Conservation (phyloP, 2,888 invertebrate genomes). For the Ophonus ardosiacus region DNA sequence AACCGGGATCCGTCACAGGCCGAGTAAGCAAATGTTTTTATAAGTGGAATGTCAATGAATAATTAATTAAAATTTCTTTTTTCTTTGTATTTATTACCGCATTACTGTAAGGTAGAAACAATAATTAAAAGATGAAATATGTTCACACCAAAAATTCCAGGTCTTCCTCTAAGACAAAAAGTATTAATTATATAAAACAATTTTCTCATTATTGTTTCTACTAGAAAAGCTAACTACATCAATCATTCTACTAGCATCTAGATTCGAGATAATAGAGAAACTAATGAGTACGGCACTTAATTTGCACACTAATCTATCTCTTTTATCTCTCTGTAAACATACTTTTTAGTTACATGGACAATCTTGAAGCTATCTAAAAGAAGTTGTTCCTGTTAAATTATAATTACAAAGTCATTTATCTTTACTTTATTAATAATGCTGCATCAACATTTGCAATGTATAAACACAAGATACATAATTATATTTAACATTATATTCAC, state of each 20-base stretch:
- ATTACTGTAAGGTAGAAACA: too few species aligned
- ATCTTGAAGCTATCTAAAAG: background rate
- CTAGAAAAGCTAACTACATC: background rate
- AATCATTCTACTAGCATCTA: constrained; percentile 10
- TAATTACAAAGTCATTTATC: background rate
- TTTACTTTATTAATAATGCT: background rate
- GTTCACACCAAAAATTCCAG: too few species aligned
- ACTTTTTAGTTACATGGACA: background rate
- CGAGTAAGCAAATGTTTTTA: too few species aligned
- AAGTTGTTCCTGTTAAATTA: background rate
- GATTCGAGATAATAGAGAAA: background rate
- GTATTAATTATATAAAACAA: background rate
- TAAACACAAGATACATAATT: background rate
- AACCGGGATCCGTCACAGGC: background rate
- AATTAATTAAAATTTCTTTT: too few species aligned
- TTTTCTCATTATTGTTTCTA: constrained; percentile 21
- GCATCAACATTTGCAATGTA: background rate
- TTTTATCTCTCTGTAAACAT: constrained; percentile 17
- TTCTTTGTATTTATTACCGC: too few species aligned
- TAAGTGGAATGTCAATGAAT: too few species aligned
- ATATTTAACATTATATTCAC: too few species aligned
- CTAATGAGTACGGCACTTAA: constrained; percentile 23
- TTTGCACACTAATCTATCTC: background rate
- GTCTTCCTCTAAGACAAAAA: background rate
- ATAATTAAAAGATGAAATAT: too few species aligned